These are phyloP conservation scores for Rotaria socialis DNA, from an alignment of 2,888 invertebrate species.

Conservation along the genomic window DNA sequence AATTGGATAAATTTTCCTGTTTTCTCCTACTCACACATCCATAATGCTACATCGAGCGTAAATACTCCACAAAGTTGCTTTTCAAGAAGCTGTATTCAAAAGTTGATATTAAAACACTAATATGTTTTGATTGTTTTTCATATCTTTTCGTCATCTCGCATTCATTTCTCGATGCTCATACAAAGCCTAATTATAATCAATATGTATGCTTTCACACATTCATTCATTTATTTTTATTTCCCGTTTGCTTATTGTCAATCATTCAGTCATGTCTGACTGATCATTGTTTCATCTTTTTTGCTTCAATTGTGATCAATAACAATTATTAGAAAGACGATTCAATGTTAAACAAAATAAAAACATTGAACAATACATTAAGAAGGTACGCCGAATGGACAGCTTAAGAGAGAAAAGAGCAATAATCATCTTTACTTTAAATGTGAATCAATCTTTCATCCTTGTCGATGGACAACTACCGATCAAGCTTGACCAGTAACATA, in stretches of 20 bases:
- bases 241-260: not conserved
- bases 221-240: not conserved
- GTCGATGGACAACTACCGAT: slow-evolving; percentile 22
- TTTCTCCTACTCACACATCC: too few relatives aligned
- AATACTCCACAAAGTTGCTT: too few relatives aligned
- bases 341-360: slow-evolving; percentile 25
- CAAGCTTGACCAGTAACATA: not conserved
- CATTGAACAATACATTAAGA: slow-evolving; percentile 16
- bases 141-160: too few relatives aligned
- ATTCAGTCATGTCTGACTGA: not conserved
- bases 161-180: too few relatives aligned
- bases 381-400: slow-evolving; percentile 10
- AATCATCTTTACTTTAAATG: slow-evolving; percentile 21
- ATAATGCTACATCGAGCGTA: too few relatives aligned
- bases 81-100: too few relatives aligned
- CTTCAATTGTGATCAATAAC: not conserved
- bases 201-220: not conserved
- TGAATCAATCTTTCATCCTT: slow-evolving; percentile 32
- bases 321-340: not conserved
- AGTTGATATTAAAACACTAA: too few relatives aligned
- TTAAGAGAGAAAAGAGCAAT: slow-evolving; percentile 29
- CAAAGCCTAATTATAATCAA: too few relatives aligned
- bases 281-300: slow-evolving; percentile 23
- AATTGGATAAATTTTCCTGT: too few relatives aligned
- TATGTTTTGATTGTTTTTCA: too few relatives aligned